phyloP scores from a whole-genome alignment of 1,140 invertebrate species.

The Scaptomyza graminum region DNA sequence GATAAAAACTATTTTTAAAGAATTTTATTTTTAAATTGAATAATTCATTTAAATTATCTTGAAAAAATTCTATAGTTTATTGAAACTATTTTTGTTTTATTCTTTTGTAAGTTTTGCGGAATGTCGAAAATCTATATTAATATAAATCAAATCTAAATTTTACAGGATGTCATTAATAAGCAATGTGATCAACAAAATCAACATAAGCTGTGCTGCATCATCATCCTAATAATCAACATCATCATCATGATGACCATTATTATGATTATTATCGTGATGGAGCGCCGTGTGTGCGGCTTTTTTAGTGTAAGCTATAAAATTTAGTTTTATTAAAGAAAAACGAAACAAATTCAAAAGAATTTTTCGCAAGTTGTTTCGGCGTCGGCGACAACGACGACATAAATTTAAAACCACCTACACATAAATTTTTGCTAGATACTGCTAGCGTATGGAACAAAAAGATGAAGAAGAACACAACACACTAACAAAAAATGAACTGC shows the following conservation, averaged over 20 bases:
- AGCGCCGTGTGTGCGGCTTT: conserved; percentile 21
- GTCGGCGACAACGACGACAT: conserved; percentile 54
- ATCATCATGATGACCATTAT: conserved; percentile 3
- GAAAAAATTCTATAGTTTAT: too few species aligned
- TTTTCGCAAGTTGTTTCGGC: conserved; percentile 73
- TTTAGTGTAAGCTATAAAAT: conserved; percentile 80
- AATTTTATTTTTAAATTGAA: too few species aligned
- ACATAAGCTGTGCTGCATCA: conserved; percentile 8
- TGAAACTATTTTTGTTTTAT: not conserved
- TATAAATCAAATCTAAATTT: not conserved
- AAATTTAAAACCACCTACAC: conserved; percentile 70
- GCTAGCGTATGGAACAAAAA: conserved; percentile 18
- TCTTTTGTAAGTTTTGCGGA: not conserved
- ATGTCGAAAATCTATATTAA: not conserved
- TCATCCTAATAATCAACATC: not conserved
- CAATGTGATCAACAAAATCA: conserved; percentile 33
- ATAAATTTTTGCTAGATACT: conserved; percentile 69
- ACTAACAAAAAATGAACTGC: conserved; percentile 62
- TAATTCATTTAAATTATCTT: too few species aligned
- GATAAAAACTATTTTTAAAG: too few species aligned
- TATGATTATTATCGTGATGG: conserved; percentile 34
- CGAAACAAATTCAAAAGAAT: conserved; percentile 80
- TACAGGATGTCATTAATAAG: conserved; percentile 73
- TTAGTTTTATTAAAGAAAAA: conserved; percentile 82
- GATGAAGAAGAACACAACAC: not conserved